Conservation (phyloP, 1,140 invertebrate genomes). For the Lycorma delicatula region DNA sequence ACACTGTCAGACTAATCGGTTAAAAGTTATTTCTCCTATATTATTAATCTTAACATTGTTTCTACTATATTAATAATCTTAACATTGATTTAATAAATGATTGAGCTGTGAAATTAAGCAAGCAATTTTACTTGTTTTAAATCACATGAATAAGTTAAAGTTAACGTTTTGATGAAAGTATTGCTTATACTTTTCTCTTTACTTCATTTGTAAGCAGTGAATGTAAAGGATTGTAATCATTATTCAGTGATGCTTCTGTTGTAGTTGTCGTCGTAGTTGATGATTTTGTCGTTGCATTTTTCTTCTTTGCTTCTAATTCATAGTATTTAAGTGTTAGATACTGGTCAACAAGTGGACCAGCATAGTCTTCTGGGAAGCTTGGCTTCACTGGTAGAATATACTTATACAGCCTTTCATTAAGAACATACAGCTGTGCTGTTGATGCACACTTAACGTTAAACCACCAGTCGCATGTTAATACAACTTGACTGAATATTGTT, state of each 20-base stretch:
- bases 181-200: constrained; percentile 1
- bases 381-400: constrained; percentile 75
- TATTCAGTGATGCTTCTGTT: not conserved
- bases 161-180: too few relatives aligned
- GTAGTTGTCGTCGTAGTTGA: not conserved
- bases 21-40: too few relatives aligned
- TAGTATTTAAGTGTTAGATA: constrained; percentile 72
- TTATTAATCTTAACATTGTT: too few relatives aligned
- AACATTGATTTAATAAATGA: too few relatives aligned
- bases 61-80: too few relatives aligned
- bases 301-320: constrained; percentile 30
- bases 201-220: constrained; percentile 1
- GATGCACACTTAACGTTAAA: constrained; percentile 70
- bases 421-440: constrained; percentile 71
- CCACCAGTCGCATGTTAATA: constrained; percentile 85
- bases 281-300: not conserved
- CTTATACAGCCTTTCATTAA: constrained; percentile 81
- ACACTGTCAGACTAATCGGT: too few relatives aligned
- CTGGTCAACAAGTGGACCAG: constrained; percentile 72
- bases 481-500: constrained; percentile 82
- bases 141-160: too few relatives aligned
- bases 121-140: too few relatives aligned
- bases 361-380: constrained; percentile 80
- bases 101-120: too few relatives aligned
- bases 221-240: not conserved